These are phyloP conservation scores for Mandrillus leucophaeus DNA, from an alignment of 2,113 vertebrate genomes.

Conservation along the genomic window DNA sequence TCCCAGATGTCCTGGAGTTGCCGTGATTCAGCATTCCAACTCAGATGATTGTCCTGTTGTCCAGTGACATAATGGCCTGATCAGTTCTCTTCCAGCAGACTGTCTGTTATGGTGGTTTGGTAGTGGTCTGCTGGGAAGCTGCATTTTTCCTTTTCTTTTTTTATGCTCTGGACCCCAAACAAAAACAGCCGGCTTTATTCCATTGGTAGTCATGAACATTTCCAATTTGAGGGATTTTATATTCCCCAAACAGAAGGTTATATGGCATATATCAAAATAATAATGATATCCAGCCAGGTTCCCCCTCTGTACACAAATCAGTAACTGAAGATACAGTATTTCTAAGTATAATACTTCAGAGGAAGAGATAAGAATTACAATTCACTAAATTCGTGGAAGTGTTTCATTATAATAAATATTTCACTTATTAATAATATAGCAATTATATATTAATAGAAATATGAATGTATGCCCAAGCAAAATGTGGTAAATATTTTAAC, in stretches of 20 bases:
- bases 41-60: neutral
- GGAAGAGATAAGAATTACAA: constrained; percentile 21
- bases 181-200: constrained; percentile 50
- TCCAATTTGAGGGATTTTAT: constrained; percentile 50
- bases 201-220: constrained; percentile 29
- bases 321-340: constrained; percentile 34
- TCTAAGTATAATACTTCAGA: constrained; percentile 51
- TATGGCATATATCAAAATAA: constrained; percentile 48
- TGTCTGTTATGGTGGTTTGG: constrained; percentile 19
- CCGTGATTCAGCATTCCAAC: neutral
- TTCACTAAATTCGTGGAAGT: constrained; percentile 26
- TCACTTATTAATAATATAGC: constrained; percentile 32
- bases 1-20: constrained; percentile 20
- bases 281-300: neutral
- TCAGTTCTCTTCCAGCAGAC: neutral
- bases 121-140: constrained; percentile 19
- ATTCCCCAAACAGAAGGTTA: constrained; percentile 18
- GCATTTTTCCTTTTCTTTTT: neutral
- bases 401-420: constrained; percentile 52
- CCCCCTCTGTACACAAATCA: neutral
- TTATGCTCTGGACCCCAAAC: constrained; percentile 34
- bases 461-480: constrained; percentile 34
- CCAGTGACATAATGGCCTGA: neutral
- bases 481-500: constrained; percentile 60
- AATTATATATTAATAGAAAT: constrained; percentile 36